Percentiles rank a stretch among this genome's conserved stretches.
phyloP scores from a whole-genome alignment of 2,888 invertebrate genomes.

The Balanococcus diminutus region DNA sequence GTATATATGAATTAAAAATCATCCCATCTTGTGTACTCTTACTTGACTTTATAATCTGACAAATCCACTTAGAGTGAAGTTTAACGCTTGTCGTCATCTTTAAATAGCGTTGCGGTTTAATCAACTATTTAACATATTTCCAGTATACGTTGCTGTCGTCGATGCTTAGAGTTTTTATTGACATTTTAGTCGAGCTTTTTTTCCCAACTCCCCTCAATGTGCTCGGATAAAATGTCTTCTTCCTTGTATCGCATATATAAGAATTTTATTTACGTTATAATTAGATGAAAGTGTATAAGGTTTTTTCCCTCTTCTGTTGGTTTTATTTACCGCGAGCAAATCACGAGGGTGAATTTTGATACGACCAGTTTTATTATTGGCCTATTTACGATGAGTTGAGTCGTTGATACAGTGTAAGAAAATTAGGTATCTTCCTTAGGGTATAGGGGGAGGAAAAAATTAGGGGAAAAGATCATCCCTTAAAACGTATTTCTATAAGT shows the following conservation, averaged over 20 bases:
- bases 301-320: not conserved
- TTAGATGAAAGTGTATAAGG: not conserved
- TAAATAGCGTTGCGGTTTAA: slow-evolving; percentile 25
- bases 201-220: no score
- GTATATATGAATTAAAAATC: not conserved
- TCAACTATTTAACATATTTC: slow-evolving; percentile 32
- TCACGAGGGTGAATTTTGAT: not conserved
- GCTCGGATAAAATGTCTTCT: not conserved
- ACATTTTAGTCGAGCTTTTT: not conserved
- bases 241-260: not conserved
- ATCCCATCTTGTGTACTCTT: not conserved
- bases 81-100: slow-evolving; percentile 28
- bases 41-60: slow-evolving; percentile 20
- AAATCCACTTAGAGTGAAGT: slow-evolving; percentile 19
- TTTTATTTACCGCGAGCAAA: not conserved
- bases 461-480: not conserved
- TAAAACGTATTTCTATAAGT: not conserved
- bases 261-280: not conserved
- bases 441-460: not conserved
- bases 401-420: not conserved
- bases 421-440: not conserved
- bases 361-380: not conserved
- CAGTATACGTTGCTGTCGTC: not conserved
- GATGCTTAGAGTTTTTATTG: not conserved
- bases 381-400: no score